Evolutionary conservation across 1,140 invertebrate genomes (phyloP).

Genomic region (Brachionus rubens): DNA sequence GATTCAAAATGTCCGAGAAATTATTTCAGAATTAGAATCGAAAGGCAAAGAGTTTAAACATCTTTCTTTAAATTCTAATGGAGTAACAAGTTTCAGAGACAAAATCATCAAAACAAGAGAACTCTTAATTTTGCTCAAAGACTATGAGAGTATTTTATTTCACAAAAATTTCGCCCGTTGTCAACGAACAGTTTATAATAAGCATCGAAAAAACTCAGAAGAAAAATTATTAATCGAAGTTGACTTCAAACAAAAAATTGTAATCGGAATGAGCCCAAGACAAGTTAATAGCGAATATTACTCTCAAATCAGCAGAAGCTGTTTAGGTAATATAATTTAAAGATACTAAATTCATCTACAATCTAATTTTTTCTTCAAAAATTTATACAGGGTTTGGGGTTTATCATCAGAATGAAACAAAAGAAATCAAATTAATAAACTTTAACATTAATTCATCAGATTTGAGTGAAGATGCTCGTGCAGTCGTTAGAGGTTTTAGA

Average conservation of each 20-base stretch:
- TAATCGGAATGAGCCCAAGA: not conserved
- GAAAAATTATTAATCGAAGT: slow-evolving; percentile 8
- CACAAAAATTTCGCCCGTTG: slow-evolving; percentile 19
- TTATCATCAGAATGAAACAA: not conserved
- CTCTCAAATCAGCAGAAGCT: not conserved
- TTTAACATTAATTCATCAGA: not conserved
- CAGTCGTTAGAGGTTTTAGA: not conserved
- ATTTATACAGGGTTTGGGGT: not conserved
- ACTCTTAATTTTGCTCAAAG: slow-evolving; percentile 2
- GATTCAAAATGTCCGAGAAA: not conserved
- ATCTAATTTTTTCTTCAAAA: too few species aligned
- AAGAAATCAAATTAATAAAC: not conserved
- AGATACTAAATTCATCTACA: too few species aligned
- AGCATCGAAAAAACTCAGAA: not conserved
- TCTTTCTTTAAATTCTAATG: not conserved
- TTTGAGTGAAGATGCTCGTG: not conserved
- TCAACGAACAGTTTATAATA: slow-evolving; percentile 21
- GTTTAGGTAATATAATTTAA: slow-evolving; percentile 31
- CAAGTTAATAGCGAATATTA: slow-evolving; percentile 33
- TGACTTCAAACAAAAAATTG: slow-evolving; percentile 39
- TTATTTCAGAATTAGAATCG: not conserved
- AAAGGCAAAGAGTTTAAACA: not conserved
- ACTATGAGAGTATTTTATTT: not conserved
- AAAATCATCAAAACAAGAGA: not conserved
- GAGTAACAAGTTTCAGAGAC: not conserved